Base-by-base conservation (phyloP, 2,797 vertebrate genomes). In the Amazonetta brasiliensis region DNA sequence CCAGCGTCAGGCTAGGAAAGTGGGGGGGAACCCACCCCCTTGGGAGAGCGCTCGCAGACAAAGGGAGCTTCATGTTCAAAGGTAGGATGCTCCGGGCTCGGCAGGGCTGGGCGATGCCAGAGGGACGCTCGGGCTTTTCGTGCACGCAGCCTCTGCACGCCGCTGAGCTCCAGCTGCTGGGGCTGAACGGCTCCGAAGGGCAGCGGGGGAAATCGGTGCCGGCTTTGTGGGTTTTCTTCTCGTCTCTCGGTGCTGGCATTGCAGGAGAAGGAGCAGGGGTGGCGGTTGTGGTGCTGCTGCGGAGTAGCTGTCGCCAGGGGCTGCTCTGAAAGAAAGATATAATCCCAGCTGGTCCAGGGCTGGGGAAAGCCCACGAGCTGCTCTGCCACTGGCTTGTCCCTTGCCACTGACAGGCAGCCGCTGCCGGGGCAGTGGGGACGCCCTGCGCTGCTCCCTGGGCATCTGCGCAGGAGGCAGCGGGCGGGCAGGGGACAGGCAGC, bases 31-130 rank as follows among this genome's bases (percentile, higher is more conserved):
- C 89, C 96, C 95, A 96, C 89, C 95, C 96, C 92, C 92, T 90
- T 30, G 92, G 88, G 94, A 97, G 96, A 98, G 94, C 93, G 96
- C 95, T 97, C 85, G 21, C 95, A 98, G 96, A 98, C 97, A 98
- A 98, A 98, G 98, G 95, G 98, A 97, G 96, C 98, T 98, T 98
- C 98, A 98, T 98, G 98, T 98, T 98, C 96, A 98, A 98, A 98
- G 98, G 97, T 98, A 98, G 92, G 98, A 95, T 96, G 94, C 92
- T 94, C 72, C 14, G 64, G 91, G 89, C 63, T 92, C 74, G 54
- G 39, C 84, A 73, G 58, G 85, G 95, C 80, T 95, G 84, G 68
- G 83, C 5, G 75, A 58, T 73, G 78, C 81, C 12, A 26, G 73
- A 71, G 75, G 69, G 81, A 88, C 1, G 10, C 77, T 63, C 52